Base-by-base conservation (phyloP, 2,888 invertebrate species). In the Buathra laborator region DNA sequence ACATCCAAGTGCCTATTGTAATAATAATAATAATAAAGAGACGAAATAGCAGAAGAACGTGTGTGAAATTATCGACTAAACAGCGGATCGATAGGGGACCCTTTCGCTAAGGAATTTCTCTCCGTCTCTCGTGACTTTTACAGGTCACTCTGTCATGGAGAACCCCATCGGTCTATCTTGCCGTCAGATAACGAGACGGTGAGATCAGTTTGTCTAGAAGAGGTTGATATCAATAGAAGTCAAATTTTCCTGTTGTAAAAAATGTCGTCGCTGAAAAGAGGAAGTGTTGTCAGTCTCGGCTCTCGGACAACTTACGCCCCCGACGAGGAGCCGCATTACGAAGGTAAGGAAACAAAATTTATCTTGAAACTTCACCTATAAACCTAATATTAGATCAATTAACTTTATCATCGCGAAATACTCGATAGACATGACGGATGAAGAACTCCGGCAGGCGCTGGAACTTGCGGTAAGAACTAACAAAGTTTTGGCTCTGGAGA, bases 401-500 rank as follows among this genome's bases (percentile, higher is more conserved):
- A 6, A 67, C 80, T 56, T 68, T 66, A 72, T 3, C 16, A 81
- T 87, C 12, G 14, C n/a, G 7, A 29, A 53, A 14, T 32, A 24
- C 24, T 68, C 29, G 59, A 6, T 19, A 93, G 93, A 89, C n/a
- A 87, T 93, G 87, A 75, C 89, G 5, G 86, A 89, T 72, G 89
- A 89, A n/a, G 90, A 92, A 51, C 74, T 93, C 48, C 82, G 71
- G 43, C 76, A 88, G 12, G 71, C 81, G 29, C 79, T 92, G 56
- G 89, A 91, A 14, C 85, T 88, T 7, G 46, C 89, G 3, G 78
- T 88, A 12, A 86, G 87, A 16, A 85, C 77, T 0, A 93, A 90
- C 81, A 87, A 88, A 83, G 85, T 94, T 2, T 76, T 95, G 9
- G 87, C 87, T 0, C 86, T 95, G 0, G 95, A 95, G 87, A 95